Evolutionary conservation across 2,797 vertebrate genomes (phyloP).

Genomic region (Picus viridis): DNA sequence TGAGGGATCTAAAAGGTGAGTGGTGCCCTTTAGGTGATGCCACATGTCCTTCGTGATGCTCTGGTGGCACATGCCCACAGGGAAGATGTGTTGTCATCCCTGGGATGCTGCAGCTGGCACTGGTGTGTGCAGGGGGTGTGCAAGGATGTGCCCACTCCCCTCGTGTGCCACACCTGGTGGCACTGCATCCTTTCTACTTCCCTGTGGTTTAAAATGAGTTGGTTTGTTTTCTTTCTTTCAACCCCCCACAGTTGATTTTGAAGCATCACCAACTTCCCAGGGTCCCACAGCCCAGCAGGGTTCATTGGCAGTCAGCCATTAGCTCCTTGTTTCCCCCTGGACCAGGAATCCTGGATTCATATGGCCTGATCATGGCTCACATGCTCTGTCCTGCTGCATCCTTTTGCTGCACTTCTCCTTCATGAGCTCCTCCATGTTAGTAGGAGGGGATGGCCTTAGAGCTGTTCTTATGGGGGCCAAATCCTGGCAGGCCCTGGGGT

Average conservation of each 20-base stretch:
- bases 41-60: rapidly evolving
- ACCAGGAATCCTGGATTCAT: neutral
- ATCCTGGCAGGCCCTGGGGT: neutral
- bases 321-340: neutral
- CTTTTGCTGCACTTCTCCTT: neutral
- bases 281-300: neutral
- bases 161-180: rapidly evolving
- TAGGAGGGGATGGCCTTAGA: neutral
- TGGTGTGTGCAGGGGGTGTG: neutral
- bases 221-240: no score
- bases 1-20: neutral
- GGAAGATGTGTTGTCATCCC: neutral
- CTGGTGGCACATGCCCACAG: rapidly evolving
- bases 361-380: neutral
- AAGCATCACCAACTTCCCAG: neutral
- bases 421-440: rapidly evolving
- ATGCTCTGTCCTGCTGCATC: neutral
- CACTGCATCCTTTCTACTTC: neutral
- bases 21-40: neutral
- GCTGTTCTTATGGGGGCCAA: rapidly evolving
- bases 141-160: neutral
- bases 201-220: neutral
- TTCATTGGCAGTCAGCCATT: neutral
- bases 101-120: rapidly evolving
- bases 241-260: neutral